Percentiles rank a stretch among this genome's conserved stretches.
These are phyloP conservation scores for Mythimna pallens DNA, from an alignment of 2,888 invertebrate genomes.

Conservation along the genomic window DNA sequence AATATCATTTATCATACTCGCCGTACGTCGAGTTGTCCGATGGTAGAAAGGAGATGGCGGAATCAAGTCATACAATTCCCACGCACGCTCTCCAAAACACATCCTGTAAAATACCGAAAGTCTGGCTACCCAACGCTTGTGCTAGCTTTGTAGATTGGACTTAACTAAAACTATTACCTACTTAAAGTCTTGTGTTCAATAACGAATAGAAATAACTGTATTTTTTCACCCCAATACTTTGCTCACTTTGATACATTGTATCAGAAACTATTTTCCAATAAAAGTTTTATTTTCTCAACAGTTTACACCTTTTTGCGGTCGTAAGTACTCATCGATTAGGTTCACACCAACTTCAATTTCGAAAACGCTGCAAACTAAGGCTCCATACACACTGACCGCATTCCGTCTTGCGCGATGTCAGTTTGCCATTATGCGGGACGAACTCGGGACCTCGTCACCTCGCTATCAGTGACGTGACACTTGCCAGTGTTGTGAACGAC, in stretches of 20 bases:
- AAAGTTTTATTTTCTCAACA: slow-evolving; percentile 7
- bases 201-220: neutral
- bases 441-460: slow-evolving; percentile 74
- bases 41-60: too few species aligned
- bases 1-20: too few species aligned
- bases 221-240: neutral
- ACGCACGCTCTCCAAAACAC: too few species aligned
- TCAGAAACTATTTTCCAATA: slow-evolving; percentile 4
- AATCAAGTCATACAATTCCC: too few species aligned
- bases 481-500: slow-evolving; percentile 76
- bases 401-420: slow-evolving; percentile 70
- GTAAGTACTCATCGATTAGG: slow-evolving; percentile 18
- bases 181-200: neutral
- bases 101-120: too few species aligned
- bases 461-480: slow-evolving; percentile 79
- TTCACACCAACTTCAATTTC: slow-evolving; percentile 20
- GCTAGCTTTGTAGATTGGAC: neutral
- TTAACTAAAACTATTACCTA: too few species aligned
- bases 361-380: slow-evolving; percentile 53
- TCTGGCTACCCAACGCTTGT: neutral
- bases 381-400: slow-evolving; percentile 66
- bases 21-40: too few species aligned
- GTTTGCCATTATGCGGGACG: slow-evolving; percentile 73
- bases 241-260: neutral
- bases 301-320: slow-evolving; percentile 10